Evolutionary conservation across 2,888 invertebrate species (phyloP).

Genomic region (Oscheius myriophilus): DNA sequence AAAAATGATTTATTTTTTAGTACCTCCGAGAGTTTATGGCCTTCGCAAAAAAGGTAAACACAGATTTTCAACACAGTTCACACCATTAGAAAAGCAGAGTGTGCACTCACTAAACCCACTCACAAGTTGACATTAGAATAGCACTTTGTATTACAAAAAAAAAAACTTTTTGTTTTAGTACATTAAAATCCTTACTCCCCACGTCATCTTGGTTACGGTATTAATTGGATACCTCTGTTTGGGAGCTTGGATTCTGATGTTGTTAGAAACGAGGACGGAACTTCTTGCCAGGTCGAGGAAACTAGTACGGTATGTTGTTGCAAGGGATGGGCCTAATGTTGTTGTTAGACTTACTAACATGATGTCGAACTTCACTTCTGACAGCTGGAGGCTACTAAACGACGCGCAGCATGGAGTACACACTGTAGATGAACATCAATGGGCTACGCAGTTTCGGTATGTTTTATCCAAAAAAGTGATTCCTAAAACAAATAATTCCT

Average conservation of each 20-base stretch:
- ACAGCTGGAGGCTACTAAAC: slow-evolving; percentile 64
- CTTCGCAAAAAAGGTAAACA: slow-evolving; percentile 23
- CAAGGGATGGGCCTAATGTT: background rate
- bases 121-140: background rate
- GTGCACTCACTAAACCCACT: no score
- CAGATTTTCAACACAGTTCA: background rate
- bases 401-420: slow-evolving; percentile 64
- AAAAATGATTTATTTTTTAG: background rate
- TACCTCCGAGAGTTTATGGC: slow-evolving; percentile 22
- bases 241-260: slow-evolving; percentile 69
- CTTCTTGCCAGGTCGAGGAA: slow-evolving; percentile 55
- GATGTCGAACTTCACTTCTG: slow-evolving; percentile 67
- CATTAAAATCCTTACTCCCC: slow-evolving; percentile 70
- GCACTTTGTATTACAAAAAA: background rate
- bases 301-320: slow-evolving; percentile 48
- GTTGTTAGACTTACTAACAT: slow-evolving; percentile 60
- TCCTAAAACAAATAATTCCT: no score
- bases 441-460: slow-evolving; percentile 61
- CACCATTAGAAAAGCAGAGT: no score
- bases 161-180: slow-evolving; percentile 50
- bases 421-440: slow-evolving; percentile 59
- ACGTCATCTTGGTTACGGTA: slow-evolving; percentile 69
- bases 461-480: background rate
- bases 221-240: slow-evolving; percentile 69
- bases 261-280: slow-evolving; percentile 69